phyloP scores from a whole-genome alignment of 2,797 vertebrate species.

The Limosa lapponica region DNA sequence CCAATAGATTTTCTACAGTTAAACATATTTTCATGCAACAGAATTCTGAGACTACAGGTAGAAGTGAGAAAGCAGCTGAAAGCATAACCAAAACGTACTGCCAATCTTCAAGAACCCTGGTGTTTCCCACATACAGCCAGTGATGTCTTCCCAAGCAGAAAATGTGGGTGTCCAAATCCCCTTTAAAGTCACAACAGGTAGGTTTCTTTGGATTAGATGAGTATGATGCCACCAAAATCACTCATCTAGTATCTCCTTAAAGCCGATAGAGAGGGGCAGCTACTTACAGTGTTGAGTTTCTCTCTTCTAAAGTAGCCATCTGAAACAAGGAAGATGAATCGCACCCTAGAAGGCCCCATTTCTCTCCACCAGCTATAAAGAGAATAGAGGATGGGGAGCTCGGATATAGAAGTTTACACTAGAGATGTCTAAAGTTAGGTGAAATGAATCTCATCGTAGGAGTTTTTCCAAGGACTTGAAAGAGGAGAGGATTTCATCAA shows the following conservation, averaged over 20 bases:
- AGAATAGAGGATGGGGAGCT: not conserved
- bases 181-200: not conserved
- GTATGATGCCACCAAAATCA: not conserved
- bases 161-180: not conserved
- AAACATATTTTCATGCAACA: not conserved
- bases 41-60: not conserved
- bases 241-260: not conserved
- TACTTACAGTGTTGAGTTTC: slow-evolving; percentile 3
- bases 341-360: not conserved
- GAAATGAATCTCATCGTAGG: slow-evolving; percentile 52
- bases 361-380: slow-evolving; percentile 29
- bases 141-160: not conserved
- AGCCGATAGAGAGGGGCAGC: not conserved
- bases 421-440: slow-evolving; percentile 56
- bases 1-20: not conserved
- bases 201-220: not conserved
- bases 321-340: not conserved
- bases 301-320: not conserved
- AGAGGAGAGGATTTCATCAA: slow-evolving; percentile 66
- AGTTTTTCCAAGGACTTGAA: slow-evolving; percentile 61
- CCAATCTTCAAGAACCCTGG: not conserved
- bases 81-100: not conserved
- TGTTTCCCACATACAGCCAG: not conserved
- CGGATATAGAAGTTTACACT: slow-evolving; percentile 40
- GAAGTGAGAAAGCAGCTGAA: not conserved